Evolutionary conservation across 2,797 vertebrate genomes (phyloP).

Genomic region (Eidolon dupreanum): DNA sequence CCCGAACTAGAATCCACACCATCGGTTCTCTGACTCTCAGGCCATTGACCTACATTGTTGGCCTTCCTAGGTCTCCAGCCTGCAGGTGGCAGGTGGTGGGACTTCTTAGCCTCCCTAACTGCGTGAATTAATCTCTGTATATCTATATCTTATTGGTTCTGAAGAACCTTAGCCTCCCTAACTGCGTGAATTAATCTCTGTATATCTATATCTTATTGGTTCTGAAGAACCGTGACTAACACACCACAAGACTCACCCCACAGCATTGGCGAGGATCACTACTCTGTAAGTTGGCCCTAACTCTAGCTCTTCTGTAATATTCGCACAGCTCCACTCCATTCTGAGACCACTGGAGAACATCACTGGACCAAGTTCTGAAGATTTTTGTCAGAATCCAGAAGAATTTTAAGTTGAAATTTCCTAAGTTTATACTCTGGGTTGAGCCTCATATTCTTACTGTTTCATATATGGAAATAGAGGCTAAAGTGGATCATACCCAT

Average conservation of each 20-base stretch:
- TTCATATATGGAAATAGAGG: neutral
- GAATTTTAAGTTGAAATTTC: neutral
- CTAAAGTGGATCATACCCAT: neutral
- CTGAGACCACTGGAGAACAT: rapidly evolving
- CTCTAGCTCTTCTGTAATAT: neutral
- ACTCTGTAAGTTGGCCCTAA: neutral
- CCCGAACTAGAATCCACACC: neutral
- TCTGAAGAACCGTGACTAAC: neutral
- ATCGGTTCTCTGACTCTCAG: too few species aligned
- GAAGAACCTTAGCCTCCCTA: neutral
- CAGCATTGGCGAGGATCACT: neutral
- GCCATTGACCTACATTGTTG: neutral
- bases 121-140: neutral
- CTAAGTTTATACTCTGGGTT: neutral
- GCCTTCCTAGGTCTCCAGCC: neutral
- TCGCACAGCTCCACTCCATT: neutral
- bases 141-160: neutral
- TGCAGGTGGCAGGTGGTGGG: too few species aligned
- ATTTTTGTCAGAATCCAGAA: neutral
- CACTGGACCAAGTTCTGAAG: neutral
- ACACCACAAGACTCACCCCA: neutral
- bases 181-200: neutral
- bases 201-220: neutral
- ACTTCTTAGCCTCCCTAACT: neutral
- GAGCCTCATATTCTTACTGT: neutral